Evolutionary conservation across 2,888 invertebrate species (phyloP).

Genomic region (Pachydiplax longipennis): DNA sequence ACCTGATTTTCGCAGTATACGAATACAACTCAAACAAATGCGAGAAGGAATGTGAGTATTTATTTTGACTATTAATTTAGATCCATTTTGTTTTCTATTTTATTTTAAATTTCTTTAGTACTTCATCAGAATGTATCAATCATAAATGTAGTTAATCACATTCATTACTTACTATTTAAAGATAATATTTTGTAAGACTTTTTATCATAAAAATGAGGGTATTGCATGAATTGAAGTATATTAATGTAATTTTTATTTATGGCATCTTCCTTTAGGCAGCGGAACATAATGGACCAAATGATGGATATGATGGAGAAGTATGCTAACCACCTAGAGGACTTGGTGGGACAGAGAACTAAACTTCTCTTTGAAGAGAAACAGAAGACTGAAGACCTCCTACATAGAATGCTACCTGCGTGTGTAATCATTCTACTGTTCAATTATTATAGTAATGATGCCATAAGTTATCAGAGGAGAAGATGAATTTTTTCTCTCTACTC

Average conservation of each 20-base stretch:
- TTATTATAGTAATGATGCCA: not conserved
- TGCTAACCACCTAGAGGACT: constrained; percentile 92
- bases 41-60: constrained; percentile 81
- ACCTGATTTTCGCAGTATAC: constrained; percentile 84
- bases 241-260: not conserved
- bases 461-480: not conserved
- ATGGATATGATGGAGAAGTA: constrained; percentile 98
- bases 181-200: no score
- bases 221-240: no score
- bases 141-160: not conserved
- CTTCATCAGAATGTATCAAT: not conserved
- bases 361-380: constrained; percentile 90
- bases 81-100: not conserved
- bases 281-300: constrained; percentile 96
- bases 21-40: constrained; percentile 85
- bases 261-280: constrained; percentile 66
- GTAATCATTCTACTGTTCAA: constrained; percentile 53
- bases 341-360: constrained; percentile 90
- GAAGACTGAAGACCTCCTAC: constrained; percentile 90
- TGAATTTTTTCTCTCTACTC: constrained; percentile 56
- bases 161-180: not conserved
- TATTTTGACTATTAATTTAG: not conserved
- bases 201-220: no score
- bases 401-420: constrained; percentile 93
- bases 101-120: no score